Conservation (phyloP, 1,140 invertebrate species). For the Mya arenaria region DNA sequence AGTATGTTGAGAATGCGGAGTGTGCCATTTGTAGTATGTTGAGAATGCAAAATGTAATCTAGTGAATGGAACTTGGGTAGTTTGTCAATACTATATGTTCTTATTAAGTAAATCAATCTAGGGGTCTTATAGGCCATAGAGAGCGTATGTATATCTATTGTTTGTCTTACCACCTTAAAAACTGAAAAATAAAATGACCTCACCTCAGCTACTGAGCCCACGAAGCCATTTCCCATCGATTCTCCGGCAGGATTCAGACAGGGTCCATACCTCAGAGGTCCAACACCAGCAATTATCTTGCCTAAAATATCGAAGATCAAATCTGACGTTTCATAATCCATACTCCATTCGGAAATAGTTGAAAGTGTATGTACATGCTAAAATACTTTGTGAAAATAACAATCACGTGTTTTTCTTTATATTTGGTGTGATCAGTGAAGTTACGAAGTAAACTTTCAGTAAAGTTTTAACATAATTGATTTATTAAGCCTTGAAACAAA, state of each 20-base stretch:
- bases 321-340: background rate
- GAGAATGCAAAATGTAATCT: no score
- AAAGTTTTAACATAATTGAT: background rate
- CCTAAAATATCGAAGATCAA: slow-evolving; percentile 10
- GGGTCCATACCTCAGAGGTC: slow-evolving; percentile 43
- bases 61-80: no score
- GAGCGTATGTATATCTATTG: no score
- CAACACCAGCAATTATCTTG: slow-evolving; percentile 28
- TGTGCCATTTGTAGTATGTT: no score
- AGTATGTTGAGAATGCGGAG: no score
- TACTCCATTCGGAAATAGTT: background rate
- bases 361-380: background rate
- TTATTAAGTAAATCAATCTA: no score
- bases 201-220: slow-evolving; percentile 44
- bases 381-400: background rate
- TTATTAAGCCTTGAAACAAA: background rate
- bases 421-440: background rate
- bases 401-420: background rate
- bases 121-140: no score
- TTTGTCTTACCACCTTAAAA: no score
- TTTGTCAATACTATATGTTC: no score
- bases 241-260: slow-evolving; percentile 4
- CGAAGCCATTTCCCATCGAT: slow-evolving; percentile 39
- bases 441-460: background rate
- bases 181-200: no score